A percentile compares a stretch with the other conserved stretches of the same genome.
Conservation (phyloP, 1,140 invertebrate species). For the Ostrea denselamellosa region DNA sequence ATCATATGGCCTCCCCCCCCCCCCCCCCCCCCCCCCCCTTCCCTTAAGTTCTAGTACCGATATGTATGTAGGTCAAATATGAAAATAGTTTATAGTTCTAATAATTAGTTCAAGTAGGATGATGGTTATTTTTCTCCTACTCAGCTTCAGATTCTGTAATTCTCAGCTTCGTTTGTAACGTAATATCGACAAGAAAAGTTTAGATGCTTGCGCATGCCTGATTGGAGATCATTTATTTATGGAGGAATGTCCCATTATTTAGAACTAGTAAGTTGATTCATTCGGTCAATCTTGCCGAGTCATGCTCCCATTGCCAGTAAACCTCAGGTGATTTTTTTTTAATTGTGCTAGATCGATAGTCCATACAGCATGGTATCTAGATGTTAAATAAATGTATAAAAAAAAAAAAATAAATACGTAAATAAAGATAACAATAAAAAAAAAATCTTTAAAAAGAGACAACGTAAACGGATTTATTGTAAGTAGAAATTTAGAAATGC, state of each 20-base stretch:
- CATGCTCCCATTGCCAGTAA: constrained; percentile 8
- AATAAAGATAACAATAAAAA: too few relatives aligned
- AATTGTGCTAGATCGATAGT: neutral
- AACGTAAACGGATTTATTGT: too few relatives aligned
- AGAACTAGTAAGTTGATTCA: neutral
- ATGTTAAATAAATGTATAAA: neutral
- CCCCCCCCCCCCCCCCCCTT: too few relatives aligned
- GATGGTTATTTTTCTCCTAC: neutral
- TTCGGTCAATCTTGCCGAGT: neutral
- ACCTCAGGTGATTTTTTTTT: neutral
- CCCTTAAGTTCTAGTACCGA: too few relatives aligned
- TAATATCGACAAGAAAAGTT: neutral
- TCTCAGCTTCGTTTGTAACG: neutral
- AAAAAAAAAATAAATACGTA: neutral
- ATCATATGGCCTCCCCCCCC: too few relatives aligned
- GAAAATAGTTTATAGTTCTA: neutral
- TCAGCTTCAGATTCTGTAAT: neutral
- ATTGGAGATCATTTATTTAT: constrained; percentile 2
- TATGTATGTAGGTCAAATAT: too few relatives aligned
- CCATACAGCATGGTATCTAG: neutral
- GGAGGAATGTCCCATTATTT: neutral
- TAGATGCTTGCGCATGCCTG: neutral
- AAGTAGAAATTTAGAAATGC: too few relatives aligned
- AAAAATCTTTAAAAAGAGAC: too few relatives aligned
- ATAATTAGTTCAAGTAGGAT: neutral